Conservation (phyloP, 1,140 invertebrate species). For the Melitaea cinxia region DNA sequence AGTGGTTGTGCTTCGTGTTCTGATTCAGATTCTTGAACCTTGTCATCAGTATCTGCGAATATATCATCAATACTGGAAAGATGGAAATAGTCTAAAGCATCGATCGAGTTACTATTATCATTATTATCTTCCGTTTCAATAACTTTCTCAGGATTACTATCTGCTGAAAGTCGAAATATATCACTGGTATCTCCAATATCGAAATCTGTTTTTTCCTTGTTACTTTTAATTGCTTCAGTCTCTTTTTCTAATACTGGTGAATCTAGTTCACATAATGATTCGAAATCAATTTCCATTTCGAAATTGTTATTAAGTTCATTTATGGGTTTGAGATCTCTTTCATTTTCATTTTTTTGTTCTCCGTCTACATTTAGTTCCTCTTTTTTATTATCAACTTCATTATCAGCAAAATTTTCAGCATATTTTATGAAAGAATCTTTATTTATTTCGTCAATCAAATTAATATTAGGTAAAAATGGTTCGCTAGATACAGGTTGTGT, state of each 20-base stretch:
- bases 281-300: conserved; percentile 53
- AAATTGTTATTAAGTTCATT: conserved; percentile 38
- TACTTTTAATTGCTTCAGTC: not conserved
- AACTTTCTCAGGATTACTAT: conserved; percentile 47
- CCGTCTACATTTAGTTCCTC: not conserved
- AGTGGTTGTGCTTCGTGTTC: conserved; percentile 4
- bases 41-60: conserved; percentile 65
- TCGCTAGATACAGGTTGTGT: conserved; percentile 39
- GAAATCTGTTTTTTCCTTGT: conserved; percentile 47
- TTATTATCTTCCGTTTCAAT: conserved; percentile 19
- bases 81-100: conserved; percentile 67
- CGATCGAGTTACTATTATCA: conserved; percentile 43
- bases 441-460: conserved; percentile 58
- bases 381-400: not conserved
- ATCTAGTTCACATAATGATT: conserved; percentile 26
- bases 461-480: conserved; percentile 52
- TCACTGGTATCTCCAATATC: conserved; percentile 72
- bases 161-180: conserved; percentile 73
- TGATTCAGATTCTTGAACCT: conserved; percentile 25
- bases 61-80: conserved; percentile 74
- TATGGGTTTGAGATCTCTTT: conserved; percentile 9
- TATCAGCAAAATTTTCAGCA: conserved; percentile 29
- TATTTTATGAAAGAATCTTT: conserved; percentile 45
- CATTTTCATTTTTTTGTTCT: conserved; percentile 11
- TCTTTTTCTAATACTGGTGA: conserved; percentile 32